Evolutionary conservation across 1,140 invertebrate genomes (phyloP), one percentile per base, ranked within the genome.

Genomic region (Drosophila pruinosa): DNA sequence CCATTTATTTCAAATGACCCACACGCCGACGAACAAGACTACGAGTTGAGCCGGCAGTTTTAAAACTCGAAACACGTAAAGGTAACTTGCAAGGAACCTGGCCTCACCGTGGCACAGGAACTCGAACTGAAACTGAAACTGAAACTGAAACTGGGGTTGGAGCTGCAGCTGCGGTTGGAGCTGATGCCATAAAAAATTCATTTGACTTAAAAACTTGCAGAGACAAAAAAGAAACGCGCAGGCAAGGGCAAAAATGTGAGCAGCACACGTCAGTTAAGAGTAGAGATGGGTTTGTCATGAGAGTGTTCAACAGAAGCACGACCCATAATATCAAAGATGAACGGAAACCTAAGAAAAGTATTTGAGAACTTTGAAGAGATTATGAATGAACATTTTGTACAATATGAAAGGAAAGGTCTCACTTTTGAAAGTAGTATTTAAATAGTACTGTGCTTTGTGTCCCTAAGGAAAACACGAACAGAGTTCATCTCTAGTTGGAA

Each of bases 141-240:
- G 69, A 45, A n/a, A 22, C 34, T 38, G 28, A 21, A 28, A 36
- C 65, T 58, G 48, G 31, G 21, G 10, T 15, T 41, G 53, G 21
- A 2, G 10, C 22, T 58, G 53, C 26, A 34, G 24, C 73, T 62
- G 47, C 47, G 50, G n/a, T 31, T 36, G 50, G 39, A n/a, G 15
- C 54, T 53, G 70, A 45, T 81, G 67, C 59, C 76, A 89, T 89
- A 89, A 89, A 89, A 89, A 89, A 89, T 89, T 85, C 85, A 89
- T 83, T 89, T 71, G 74, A 74, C 79, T 89, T 85, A 71, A 89
- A 89, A 89, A 78, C 75, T 85, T 57, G 48, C 41, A 69, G 64
- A 75, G 70, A 81, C 59, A 71, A 43, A 61, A 70, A 57, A 59
- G 15, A 28, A 62, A 67, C 57, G 52, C 53, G 34, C 8, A 21